A percentile compares a stretch with the other conserved stretches of the same genome.
phyloP scores from a whole-genome alignment of 2,113 vertebrate genomes.

The Pao palembangensis region DNA sequence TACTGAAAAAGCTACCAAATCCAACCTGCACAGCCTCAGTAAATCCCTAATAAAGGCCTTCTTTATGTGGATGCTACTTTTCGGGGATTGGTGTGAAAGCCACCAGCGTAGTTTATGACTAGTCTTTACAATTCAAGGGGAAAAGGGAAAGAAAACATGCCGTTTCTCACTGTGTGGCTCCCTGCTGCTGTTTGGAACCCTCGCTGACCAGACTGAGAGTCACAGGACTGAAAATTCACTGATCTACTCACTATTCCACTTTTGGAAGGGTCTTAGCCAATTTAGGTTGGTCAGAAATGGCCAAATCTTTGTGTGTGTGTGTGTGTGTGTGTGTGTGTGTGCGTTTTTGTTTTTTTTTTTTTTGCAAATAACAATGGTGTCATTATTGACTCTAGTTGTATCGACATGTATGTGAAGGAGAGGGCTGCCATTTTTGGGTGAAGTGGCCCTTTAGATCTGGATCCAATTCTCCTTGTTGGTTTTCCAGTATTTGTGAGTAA shows the following conservation, averaged over 20 bases:
- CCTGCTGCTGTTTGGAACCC: conserved; percentile 1
- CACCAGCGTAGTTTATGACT: conserved; percentile 33
- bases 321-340: no score
- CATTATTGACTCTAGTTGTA: no score
- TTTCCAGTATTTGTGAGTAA: conserved; percentile 36
- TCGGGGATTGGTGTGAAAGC: conserved; percentile 27
- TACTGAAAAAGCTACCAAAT: not conserved
- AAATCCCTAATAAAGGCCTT: not conserved
- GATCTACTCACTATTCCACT: no score
- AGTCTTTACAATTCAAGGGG: conserved; percentile 15
- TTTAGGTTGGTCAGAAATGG: no score
- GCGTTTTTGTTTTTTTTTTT: no score
- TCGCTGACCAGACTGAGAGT: not conserved
- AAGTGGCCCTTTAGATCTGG: conserved; percentile 2
- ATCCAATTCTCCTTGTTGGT: conserved; percentile 3
- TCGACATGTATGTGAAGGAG: no score
- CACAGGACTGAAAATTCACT: not conserved
- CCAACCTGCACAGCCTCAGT: no score
- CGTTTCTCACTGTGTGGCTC: not conserved
- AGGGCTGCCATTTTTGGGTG: no score
- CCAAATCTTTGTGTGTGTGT: no score
- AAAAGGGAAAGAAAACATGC: conserved; percentile 8
- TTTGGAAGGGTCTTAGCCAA: no score
- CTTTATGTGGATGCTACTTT: conserved; percentile 10
- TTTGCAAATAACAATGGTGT: no score